These are phyloP conservation scores for Tridacna crocea DNA, from an alignment of 2,888 invertebrate species.

Conservation along the genomic window DNA sequence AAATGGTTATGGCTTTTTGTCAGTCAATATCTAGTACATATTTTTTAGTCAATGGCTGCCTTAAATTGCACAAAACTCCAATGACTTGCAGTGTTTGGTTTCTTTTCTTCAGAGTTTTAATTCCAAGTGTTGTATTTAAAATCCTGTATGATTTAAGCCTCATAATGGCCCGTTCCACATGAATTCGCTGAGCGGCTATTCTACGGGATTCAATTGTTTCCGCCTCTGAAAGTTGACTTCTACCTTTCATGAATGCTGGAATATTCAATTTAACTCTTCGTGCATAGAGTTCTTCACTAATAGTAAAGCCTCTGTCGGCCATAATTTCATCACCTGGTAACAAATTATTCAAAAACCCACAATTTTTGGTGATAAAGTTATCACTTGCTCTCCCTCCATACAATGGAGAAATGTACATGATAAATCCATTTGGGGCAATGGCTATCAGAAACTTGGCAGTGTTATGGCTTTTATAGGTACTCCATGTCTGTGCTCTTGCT, in stretches of 20 bases:
- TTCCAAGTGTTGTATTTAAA: neutral
- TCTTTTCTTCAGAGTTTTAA: conserved; percentile 1
- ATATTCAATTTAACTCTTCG: conserved; percentile 18
- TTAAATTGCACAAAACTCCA: conserved; percentile 29
- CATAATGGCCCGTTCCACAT: conserved; percentile 54
- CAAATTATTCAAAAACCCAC: conserved; percentile 30
- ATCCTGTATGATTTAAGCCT: conserved; percentile 40
- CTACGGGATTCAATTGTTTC: conserved; percentile 19
- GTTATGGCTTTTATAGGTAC: conserved; percentile 25
- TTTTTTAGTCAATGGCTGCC: conserved; percentile 15
- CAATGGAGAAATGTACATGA: conserved; percentile 25
- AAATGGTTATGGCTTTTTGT: neutral
- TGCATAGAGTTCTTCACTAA: conserved; percentile 13
- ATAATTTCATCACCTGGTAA: conserved; percentile 20
- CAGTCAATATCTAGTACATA: conserved; percentile 7
- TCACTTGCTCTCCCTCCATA: conserved; percentile 40
- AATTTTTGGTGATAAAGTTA: conserved; percentile 28
- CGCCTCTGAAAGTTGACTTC: conserved; percentile 18
- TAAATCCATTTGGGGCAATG: conserved; percentile 33
- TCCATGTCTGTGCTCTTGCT: conserved; percentile 18
- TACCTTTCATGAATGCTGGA: conserved; percentile 17
- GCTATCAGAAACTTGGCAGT: conserved; percentile 27
- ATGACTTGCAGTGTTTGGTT: conserved; percentile 25
- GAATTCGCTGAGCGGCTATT: conserved; percentile 13
- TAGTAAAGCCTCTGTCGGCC: conserved; percentile 14